phyloP scores from a whole-genome alignment of 35 echinoderm and acorn worm genomes.

The Eucidaris tribuloides region DNA sequence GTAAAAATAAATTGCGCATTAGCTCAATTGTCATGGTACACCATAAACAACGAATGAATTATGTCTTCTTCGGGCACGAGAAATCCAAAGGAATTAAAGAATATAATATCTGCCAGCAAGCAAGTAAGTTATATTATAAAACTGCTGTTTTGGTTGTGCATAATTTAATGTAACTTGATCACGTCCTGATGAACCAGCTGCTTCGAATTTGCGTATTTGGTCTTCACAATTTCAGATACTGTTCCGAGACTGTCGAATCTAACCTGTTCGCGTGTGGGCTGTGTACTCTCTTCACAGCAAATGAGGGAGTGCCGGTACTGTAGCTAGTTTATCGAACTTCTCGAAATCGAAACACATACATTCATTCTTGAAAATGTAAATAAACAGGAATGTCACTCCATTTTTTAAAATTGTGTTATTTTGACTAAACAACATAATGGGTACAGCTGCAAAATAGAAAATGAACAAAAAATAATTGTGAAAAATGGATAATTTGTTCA shows the following conservation, averaged over 20 bases:
- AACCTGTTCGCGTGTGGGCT: background rate
- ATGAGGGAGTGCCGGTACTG: too few relatives aligned
- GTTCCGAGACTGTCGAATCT: background rate
- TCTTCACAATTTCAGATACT: background rate
- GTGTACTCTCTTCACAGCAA: background rate
- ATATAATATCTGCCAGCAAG: slow-evolving; percentile 56
- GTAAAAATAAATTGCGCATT: too few relatives aligned
- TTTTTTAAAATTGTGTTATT: too few relatives aligned
- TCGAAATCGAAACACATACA: too few relatives aligned
- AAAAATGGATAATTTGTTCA: too few relatives aligned
- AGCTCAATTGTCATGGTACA: slow-evolving; percentile 5
- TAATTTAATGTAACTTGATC: background rate
- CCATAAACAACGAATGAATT: background rate
- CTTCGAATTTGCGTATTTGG: background rate
- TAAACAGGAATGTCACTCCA: too few relatives aligned
- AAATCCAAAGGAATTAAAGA: slow-evolving; percentile 55
- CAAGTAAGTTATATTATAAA: background rate
- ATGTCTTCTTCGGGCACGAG: slow-evolving; percentile 11
- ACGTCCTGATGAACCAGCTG: background rate
- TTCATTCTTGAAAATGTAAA: too few relatives aligned
- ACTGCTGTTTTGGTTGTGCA: background rate
- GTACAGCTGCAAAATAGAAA: too few relatives aligned
- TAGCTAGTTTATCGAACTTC: too few relatives aligned
- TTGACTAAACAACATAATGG: too few relatives aligned
- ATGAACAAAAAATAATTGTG: too few relatives aligned